Evolutionary conservation across 1,140 invertebrate genomes (phyloP).

Genomic region (Plectrocnemia conspersa): DNA sequence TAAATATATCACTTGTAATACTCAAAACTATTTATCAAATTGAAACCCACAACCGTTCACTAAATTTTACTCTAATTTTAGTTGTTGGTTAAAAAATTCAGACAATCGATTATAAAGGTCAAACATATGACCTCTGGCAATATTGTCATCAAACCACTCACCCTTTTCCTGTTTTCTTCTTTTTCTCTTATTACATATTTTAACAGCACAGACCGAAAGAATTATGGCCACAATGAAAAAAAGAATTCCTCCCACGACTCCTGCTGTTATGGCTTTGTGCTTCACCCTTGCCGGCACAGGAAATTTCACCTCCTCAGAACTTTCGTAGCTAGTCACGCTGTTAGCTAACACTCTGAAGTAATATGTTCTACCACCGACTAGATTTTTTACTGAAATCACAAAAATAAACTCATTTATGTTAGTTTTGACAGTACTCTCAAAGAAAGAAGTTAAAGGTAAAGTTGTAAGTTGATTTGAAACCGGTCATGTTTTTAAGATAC

Average conservation of each 20-base stretch:
- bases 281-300: slow-evolving; percentile 82
- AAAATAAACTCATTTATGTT: no score
- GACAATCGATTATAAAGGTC: slow-evolving; percentile 36
- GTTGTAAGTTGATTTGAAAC: no score
- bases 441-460: no score
- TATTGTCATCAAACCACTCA: slow-evolving; percentile 49
- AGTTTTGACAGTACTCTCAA: no score
- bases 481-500: no score
- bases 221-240: slow-evolving; percentile 97
- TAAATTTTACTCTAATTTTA: no score
- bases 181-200: slow-evolving; percentile 95
- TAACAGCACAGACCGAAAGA: slow-evolving; percentile 90
- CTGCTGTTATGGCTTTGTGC: slow-evolving; percentile 89
- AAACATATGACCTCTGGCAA: slow-evolving; percentile 41
- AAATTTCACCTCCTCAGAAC: slow-evolving; percentile 80
- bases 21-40: slow-evolving; percentile 13
- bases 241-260: slow-evolving; percentile 88
- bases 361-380: slow-evolving; percentile 84
- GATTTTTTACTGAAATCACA: slow-evolving; percentile 73
- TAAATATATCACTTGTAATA: slow-evolving; percentile 16
- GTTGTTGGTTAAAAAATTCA: slow-evolving; percentile 1
- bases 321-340: slow-evolving; percentile 75
- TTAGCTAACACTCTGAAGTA: slow-evolving; percentile 85
- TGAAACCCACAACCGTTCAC: slow-evolving; percentile 11
- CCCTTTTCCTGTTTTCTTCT: slow-evolving; percentile 96